phyloP scores from a whole-genome alignment of 1,140 invertebrate species.

The Alviniconcha marisindica region DNA sequence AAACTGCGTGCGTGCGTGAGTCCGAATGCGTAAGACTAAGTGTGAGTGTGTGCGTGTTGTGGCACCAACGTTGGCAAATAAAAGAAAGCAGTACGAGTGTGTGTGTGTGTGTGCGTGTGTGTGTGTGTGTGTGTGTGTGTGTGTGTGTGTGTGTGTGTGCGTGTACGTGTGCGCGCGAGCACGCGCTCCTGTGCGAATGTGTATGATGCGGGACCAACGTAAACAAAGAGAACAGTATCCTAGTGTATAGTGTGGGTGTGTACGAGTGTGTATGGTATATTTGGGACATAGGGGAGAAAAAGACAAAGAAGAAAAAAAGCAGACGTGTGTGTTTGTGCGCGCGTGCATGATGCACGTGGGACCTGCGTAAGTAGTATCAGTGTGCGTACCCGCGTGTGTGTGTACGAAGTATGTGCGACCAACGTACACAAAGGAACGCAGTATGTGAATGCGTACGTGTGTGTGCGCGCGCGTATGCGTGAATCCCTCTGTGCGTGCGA shows the following conservation, averaged over 20 bases:
- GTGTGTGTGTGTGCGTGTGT: no score
- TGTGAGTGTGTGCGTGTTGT: neutral
- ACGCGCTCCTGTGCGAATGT: neutral
- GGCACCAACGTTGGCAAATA: no score
- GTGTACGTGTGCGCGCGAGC: constrained; percentile 4
- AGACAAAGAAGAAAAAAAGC: no score
- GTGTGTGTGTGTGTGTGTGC: neutral
- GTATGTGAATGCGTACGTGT: neutral
- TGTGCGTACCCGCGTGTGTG: constrained; percentile 11
- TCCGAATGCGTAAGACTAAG: neutral
- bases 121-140: neutral
- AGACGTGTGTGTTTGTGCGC: neutral
- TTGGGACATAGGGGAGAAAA: no score
- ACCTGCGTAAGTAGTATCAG: neutral
- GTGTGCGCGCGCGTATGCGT: neutral
- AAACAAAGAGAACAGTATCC: no score
- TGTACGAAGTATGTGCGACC: no score
- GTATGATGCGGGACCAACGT: no score
- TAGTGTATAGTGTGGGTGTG: constrained; percentile 1
- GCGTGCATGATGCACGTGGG: constrained; percentile 3
- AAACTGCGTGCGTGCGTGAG: neutral
- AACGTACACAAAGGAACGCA: no score
- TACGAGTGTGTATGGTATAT: constrained; percentile 15
- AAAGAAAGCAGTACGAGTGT: no score
- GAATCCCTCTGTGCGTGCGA: neutral